These are phyloP conservation scores for Andrena cerasifolii DNA, from an alignment of 1,140 invertebrate species.

Conservation along the genomic window DNA sequence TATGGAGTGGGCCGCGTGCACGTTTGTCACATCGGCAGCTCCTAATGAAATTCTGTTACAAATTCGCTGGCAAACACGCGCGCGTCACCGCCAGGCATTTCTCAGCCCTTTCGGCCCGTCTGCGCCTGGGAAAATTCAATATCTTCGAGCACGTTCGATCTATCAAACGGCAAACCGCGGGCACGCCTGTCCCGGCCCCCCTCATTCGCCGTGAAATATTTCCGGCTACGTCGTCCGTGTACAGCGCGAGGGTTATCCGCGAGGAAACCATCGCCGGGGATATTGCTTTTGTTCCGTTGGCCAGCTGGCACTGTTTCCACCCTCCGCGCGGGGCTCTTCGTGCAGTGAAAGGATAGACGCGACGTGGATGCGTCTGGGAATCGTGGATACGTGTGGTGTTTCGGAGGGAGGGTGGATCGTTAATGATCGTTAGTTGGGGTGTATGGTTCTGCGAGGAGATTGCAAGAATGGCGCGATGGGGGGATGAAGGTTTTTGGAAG, in stretches of 20 bases:
- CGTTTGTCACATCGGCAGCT: background rate
- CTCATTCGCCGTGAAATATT: conserved; percentile 27
- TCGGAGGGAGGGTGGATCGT: too few relatives aligned
- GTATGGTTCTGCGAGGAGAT: too few relatives aligned
- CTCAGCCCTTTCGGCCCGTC: conserved; percentile 7
- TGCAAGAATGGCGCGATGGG: too few relatives aligned
- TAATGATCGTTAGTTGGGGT: too few relatives aligned
- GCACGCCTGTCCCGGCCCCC: conserved; percentile 1
- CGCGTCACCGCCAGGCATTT: conserved; percentile 13
- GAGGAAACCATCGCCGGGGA: background rate
- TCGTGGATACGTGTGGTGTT: too few relatives aligned
- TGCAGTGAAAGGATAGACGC: too few relatives aligned
- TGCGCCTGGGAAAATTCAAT: conserved; percentile 28
- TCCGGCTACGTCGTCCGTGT: conserved; percentile 4
- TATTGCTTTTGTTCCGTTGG: background rate
- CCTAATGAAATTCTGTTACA: conserved; percentile 10
- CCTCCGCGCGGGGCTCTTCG: background rate
- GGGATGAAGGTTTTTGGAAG: too few relatives aligned
- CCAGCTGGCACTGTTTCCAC: background rate
- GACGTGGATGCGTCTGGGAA: too few relatives aligned
- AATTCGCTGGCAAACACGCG: conserved; percentile 34
- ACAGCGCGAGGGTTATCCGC: background rate
- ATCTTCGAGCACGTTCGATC: conserved; percentile 33
- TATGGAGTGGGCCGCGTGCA: background rate
- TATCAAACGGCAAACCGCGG: conserved; percentile 21